Evolutionary conservation across 2,888 invertebrate genomes (phyloP).

Genomic region (Eupithecia pulchellata): DNA sequence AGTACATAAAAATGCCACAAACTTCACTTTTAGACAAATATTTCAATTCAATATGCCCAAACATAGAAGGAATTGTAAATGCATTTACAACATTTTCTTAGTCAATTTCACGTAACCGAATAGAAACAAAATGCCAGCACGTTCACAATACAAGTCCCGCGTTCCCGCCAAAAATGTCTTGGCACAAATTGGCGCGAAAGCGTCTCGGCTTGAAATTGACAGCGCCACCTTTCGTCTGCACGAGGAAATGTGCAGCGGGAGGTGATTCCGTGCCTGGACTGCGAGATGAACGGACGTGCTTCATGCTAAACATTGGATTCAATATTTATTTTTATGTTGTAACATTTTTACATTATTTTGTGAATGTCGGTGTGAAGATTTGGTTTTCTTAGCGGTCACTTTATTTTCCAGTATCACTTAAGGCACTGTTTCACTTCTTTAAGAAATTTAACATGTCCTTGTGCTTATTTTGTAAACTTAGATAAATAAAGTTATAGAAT

Average conservation of each 20-base stretch:
- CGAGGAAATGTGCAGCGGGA: constrained; percentile 59
- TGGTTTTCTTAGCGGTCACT: background rate
- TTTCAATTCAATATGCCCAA: background rate
- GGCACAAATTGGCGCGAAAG: constrained; percentile 41
- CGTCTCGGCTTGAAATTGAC: constrained; percentile 69
- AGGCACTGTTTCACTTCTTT: too few species aligned
- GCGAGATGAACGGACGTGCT: constrained; percentile 64
- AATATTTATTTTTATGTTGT: constrained; percentile 41
- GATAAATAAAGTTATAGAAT: too few species aligned
- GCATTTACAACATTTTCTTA: background rate
- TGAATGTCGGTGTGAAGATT: background rate
- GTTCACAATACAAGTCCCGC: constrained; percentile 46
- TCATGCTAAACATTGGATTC: constrained; percentile 59
- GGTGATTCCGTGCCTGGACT: constrained; percentile 75
- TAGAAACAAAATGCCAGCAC: constrained; percentile 41
- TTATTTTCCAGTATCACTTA: too few species aligned
- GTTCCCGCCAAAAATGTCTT: constrained; percentile 67
- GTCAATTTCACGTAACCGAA: constrained; percentile 17
- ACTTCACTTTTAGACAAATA: too few species aligned
- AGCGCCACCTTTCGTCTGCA: constrained; percentile 71
- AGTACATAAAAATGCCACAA: too few species aligned
- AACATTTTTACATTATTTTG: background rate
- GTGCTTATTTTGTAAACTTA: too few species aligned
- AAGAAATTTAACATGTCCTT: too few species aligned
- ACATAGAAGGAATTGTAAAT: background rate